Percentiles rank a stretch among this genome's conserved stretches.
These are phyloP conservation scores for Heteromyza rotundicornis DNA, from an alignment of 2,888 invertebrate species.

Conservation along the genomic window DNA sequence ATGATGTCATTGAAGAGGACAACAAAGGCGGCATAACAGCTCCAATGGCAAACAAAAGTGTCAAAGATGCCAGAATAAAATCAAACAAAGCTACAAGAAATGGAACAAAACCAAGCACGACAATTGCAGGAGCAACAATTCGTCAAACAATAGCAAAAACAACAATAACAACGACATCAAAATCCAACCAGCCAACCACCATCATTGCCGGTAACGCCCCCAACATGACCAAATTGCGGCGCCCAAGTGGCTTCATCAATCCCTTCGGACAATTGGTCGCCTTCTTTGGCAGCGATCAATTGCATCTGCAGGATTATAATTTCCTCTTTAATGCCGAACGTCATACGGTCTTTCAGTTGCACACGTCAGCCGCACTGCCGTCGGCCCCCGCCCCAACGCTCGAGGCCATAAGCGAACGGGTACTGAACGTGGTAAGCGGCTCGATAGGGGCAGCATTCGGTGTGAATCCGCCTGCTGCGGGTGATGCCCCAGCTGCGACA, in stretches of 20 bases:
- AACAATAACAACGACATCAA: conserved; percentile 7
- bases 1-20: conserved; percentile 15
- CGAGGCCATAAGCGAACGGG: conserved; percentile 26
- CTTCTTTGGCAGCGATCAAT: conserved; percentile 34
- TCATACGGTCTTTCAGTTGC: conserved; percentile 51
- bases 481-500: conserved; percentile 20
- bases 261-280: conserved; percentile 24
- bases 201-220: neutral
- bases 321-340: conserved; percentile 54
- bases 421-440: conserved; percentile 44
- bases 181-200: conserved; percentile 8
- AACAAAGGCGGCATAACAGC: conserved; percentile 4
- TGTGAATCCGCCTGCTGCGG: conserved; percentile 31
- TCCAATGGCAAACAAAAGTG: too few relatives aligned
- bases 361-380: conserved; percentile 33
- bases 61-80: neutral
- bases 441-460: conserved; percentile 50
- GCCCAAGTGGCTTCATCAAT: conserved; percentile 13
- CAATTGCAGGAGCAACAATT: conserved; percentile 34
- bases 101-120: conserved; percentile 21
- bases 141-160: conserved; percentile 21
- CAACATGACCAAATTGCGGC: conserved; percentile 23
- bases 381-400: neutral
- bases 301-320: conserved; percentile 51
- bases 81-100: too few relatives aligned